Percentiles rank a stretch among this genome's conserved stretches.
These are phyloP conservation scores for Aurelia aurita complex sp. Pacific DNA, from an alignment of 30 jellyfish, hydroid and myxozoan species.

Conservation along the genomic window DNA sequence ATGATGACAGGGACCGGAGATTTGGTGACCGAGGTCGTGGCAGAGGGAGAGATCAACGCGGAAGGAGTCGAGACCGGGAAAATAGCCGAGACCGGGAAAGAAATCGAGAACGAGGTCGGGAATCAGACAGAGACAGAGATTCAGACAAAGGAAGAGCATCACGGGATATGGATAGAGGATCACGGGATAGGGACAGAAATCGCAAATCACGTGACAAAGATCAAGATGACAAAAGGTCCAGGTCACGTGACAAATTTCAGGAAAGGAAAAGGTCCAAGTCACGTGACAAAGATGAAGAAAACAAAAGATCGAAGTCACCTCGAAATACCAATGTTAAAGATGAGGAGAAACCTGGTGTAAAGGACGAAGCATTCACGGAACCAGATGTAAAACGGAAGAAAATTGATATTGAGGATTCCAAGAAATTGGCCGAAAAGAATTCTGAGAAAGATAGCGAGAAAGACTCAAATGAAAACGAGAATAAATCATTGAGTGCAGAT, in stretches of 20 bases:
- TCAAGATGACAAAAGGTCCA: neutral
- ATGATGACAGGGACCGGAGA: slow-evolving; percentile 33
- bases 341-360: neutral
- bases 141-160: slow-evolving; percentile 27
- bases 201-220: slow-evolving; percentile 43
- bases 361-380: slow-evolving; percentile 12
- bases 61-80: slow-evolving; percentile 24
- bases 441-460: slow-evolving; percentile 1
- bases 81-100: slow-evolving; percentile 62
- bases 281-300: slow-evolving; percentile 7
- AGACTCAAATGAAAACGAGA: neutral
- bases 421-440: neutral
- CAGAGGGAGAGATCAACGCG: slow-evolving; percentile 22
- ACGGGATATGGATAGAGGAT: slow-evolving; percentile 4
- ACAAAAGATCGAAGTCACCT: neutral
- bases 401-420: slow-evolving; percentile 15
- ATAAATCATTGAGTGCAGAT: neutral
- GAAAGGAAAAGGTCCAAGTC: slow-evolving; percentile 2
- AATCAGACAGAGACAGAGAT: slow-evolving; percentile 27
- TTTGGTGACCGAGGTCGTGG: slow-evolving; percentile 36
- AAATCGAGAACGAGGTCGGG: slow-evolving; percentile 46
- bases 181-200: slow-evolving; percentile 36
- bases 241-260: neutral
- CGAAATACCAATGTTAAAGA: slow-evolving; percentile 6
- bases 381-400: slow-evolving; percentile 41